Conservation (phyloP, 2,797 vertebrate species). For the Melanotaenia boesemani region DNA sequence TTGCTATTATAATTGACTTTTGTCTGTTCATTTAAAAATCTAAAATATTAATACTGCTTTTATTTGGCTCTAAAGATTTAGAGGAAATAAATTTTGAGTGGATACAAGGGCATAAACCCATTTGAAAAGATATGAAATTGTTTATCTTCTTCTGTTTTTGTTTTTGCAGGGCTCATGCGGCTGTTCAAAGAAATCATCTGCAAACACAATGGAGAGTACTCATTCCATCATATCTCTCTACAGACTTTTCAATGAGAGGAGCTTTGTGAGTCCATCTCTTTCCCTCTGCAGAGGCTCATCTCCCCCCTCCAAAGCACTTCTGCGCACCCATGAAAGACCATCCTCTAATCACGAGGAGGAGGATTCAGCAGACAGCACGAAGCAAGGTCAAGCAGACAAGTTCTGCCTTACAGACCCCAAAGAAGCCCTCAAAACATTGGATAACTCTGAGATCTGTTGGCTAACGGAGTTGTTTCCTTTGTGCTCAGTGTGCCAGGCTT, state of each 20-base stretch:
- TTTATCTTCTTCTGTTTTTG: background rate
- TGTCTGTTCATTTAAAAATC: background rate
- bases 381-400: constrained; percentile 70
- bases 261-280: constrained; percentile 84
- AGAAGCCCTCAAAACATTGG: constrained; percentile 76
- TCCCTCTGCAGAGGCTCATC: constrained; percentile 78
- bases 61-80: background rate
- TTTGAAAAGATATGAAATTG: constrained; percentile 12
- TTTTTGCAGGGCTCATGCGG: constrained; percentile 17
- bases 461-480: constrained; percentile 70
- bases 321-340: constrained; percentile 71
- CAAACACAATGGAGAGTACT: constrained; percentile 85
- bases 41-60: background rate
- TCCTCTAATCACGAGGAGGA: constrained; percentile 80
- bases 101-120: background rate
- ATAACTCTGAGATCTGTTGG: constrained; percentile 74
- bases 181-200: background rate
- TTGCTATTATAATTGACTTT: background rate
- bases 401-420: constrained; percentile 76
- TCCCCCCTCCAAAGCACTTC: constrained; percentile 80
- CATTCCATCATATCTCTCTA: constrained; percentile 81
- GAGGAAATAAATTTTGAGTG: background rate
- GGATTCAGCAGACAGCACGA: constrained; percentile 66
- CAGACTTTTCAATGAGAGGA: constrained; percentile 83
- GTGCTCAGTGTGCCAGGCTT: constrained; percentile 67